A percentile compares a stretch with the other conserved stretches of the same genome.
phyloP scores from a whole-genome alignment of 2,888 invertebrate genomes.

The Altica lythri region DNA sequence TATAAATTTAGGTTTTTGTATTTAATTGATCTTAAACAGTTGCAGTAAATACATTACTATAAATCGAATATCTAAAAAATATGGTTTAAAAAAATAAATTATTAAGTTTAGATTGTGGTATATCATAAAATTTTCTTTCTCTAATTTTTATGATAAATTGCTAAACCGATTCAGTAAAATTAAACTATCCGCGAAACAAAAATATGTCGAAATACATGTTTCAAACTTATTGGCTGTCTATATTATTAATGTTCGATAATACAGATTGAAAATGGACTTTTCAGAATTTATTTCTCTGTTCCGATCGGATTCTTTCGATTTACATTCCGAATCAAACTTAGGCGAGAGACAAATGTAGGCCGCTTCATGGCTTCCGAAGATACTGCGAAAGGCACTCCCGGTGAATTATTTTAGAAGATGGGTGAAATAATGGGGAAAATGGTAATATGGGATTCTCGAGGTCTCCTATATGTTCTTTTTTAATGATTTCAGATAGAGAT shows the following conservation, averaged over 20 bases:
- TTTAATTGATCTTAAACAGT: no score
- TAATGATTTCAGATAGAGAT: slow-evolving; percentile 9
- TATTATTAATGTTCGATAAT: slow-evolving; percentile 54
- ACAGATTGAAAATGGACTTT: slow-evolving; percentile 53
- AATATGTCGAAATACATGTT: slow-evolving; percentile 53
- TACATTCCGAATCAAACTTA: slow-evolving; percentile 47
- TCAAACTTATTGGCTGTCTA: slow-evolving; percentile 53
- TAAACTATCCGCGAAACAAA: slow-evolving; percentile 42
- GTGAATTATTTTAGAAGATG: slow-evolving; percentile 33
- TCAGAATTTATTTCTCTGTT: slow-evolving; percentile 51
- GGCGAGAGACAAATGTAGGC: slow-evolving; percentile 46
- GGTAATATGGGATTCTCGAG: slow-evolving; percentile 25
- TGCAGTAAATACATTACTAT: no score
- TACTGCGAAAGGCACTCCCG: slow-evolving; percentile 28
- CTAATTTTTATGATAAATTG: no score
- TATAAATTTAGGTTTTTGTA: no score
- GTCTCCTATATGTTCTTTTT: slow-evolving; percentile 19
- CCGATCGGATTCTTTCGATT: slow-evolving; percentile 49
- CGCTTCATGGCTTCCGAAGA: slow-evolving; percentile 29
- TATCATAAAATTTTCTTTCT: no score
- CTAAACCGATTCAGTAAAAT: no score
- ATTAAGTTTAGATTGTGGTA: no score
- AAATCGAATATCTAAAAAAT: no score
- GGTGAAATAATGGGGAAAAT: slow-evolving; percentile 33
- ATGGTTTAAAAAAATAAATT: no score